Conservation (phyloP, 2,888 invertebrate species). For the Amiota minor region DNA sequence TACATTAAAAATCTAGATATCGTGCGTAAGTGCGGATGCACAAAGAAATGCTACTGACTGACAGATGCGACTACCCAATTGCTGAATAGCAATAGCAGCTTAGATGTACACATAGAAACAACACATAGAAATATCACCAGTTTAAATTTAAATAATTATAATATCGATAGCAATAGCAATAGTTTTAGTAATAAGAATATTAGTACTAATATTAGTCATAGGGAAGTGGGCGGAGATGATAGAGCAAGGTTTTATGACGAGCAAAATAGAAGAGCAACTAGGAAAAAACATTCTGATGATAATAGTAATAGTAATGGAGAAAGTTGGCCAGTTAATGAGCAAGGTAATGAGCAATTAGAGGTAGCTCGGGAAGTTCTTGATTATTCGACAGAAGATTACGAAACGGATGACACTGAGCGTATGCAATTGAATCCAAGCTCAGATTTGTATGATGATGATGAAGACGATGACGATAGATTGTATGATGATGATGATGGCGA, state of each 20-base stretch:
- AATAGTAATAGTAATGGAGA: conserved; percentile 33
- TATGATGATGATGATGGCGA: conserved; percentile 40
- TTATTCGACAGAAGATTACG: conserved; percentile 47
- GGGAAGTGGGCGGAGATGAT: conserved; percentile 40
- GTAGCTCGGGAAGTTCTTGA: neutral
- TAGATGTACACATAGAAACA: conserved; percentile 72
- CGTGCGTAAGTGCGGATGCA: conserved; percentile 96
- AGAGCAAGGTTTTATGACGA: conserved; percentile 25
- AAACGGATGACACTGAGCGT: conserved; percentile 59
- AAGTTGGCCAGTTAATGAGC: neutral
- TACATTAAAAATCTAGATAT: conserved; percentile 97
- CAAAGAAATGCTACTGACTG: conserved; percentile 90
- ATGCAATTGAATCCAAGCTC: conserved; percentile 67
- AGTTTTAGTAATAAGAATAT: conserved; percentile 55
- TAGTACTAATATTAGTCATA: conserved; percentile 57
- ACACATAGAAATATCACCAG: conserved; percentile 62
- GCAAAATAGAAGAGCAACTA: conserved; percentile 18
- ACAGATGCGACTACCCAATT: conserved; percentile 77
- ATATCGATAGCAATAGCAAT: conserved; percentile 43
- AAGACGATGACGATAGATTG: conserved; percentile 48
- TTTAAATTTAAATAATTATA: conserved; percentile 56
- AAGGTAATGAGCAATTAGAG: neutral
- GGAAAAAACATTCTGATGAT: conserved; percentile 20
- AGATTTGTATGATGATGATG: conserved; percentile 67
- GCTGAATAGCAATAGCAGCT: conserved; percentile 72